phyloP scores from a whole-genome alignment of 2,797 vertebrate genomes.

The Rhynchonycteris naso region DNA sequence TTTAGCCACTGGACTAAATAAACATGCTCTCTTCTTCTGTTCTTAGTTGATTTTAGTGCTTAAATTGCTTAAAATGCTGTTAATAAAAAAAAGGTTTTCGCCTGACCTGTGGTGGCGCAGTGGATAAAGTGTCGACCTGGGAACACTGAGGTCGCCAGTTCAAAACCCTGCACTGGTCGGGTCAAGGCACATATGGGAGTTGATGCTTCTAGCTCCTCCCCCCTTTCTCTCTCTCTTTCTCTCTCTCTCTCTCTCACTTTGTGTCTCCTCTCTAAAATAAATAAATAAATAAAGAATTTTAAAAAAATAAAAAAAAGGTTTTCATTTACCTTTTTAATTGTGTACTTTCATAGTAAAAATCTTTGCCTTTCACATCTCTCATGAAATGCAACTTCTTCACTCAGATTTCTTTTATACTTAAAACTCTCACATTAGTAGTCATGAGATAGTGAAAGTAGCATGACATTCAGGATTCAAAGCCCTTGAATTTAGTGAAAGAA shows the following conservation, averaged over 20 bases:
- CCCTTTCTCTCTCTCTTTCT: no score
- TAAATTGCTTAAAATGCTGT: constrained; percentile 51
- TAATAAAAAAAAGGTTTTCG: constrained; percentile 7
- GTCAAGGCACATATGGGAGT: no score
- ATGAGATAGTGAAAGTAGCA: not conserved
- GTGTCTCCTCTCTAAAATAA: no score
- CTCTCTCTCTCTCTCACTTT: no score
- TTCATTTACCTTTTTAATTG: constrained; percentile 33
- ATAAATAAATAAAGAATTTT: no score
- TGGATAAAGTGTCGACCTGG: no score
- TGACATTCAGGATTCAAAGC: not conserved
- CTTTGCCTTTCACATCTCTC: not conserved
- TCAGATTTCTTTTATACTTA: not conserved
- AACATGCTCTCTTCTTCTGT: constrained; percentile 34
- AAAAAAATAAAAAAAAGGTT: not conserved
- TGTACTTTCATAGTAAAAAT: constrained; percentile 25
- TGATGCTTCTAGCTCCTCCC: no score
- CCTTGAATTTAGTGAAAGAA: constrained; percentile 19
- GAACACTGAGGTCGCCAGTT: no score
- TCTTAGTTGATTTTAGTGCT: constrained; percentile 51
- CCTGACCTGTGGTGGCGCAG: no score
- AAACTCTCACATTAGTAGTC: not conserved
- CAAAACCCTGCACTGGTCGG: no score
- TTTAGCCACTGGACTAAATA: constrained; percentile 41
- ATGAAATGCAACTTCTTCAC: not conserved